Evolutionary conservation across 2,888 invertebrate genomes (phyloP).

Genomic region (Ariolimax columbianus): DNA sequence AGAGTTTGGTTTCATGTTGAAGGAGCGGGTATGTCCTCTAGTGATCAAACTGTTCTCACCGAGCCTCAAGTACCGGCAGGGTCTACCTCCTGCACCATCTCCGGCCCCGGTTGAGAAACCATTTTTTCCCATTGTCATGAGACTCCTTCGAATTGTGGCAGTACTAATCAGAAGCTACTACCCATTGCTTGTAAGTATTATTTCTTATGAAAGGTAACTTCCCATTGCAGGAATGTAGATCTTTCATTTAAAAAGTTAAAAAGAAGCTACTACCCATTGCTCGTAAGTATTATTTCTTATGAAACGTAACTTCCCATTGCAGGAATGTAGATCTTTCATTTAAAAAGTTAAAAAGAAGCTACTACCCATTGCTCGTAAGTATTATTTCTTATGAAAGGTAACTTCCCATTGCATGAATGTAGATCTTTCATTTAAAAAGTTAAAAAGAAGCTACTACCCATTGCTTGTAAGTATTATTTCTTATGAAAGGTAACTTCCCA

Average conservation of each 20-base stretch:
- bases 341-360: constrained; percentile 96
- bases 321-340: no score
- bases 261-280: no score
- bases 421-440: no score
- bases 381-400: neutral
- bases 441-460: no score
- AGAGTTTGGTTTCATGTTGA: constrained; percentile 95
- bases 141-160: constrained; percentile 93
- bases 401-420: no score
- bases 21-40: constrained; percentile 97
- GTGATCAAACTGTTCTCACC: constrained; percentile 99
- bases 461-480: constrained; percentile 85
- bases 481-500: constrained; percentile 94
- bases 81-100: constrained; percentile 71
- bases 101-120: constrained; percentile 86
- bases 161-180: constrained; percentile 96
- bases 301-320: constrained; percentile 92
- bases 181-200: constrained; percentile 86
- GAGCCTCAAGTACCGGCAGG: constrained; percentile 93
- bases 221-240: no score
- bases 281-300: constrained; percentile 90
- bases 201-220: neutral
- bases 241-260: no score
- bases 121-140: constrained; percentile 97
- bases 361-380: constrained; percentile 91